These are phyloP conservation scores for Elephas maximus DNA, from an alignment of 2,113 vertebrate species.

Conservation along the genomic window DNA sequence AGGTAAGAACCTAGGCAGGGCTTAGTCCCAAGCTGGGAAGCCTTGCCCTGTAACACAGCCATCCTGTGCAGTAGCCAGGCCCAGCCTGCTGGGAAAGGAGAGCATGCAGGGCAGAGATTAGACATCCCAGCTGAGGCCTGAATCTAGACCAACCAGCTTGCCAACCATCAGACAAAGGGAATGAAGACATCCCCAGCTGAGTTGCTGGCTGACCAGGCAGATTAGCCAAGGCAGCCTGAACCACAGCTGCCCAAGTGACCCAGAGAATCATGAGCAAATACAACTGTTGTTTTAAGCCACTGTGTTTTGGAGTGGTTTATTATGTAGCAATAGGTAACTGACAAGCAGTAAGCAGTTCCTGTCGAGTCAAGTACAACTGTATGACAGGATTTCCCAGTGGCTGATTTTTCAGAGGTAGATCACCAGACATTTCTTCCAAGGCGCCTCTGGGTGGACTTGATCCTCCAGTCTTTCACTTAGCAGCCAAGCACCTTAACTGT, in stretches of 20 bases:
- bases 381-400: neutral
- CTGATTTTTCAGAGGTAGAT: too few species aligned
- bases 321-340: neutral
- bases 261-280: neutral
- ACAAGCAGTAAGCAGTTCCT: neutral
- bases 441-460: too few species aligned
- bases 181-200: neutral
- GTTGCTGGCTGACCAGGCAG: neutral
- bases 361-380: neutral
- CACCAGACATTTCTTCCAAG: too few species aligned
- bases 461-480: too few species aligned
- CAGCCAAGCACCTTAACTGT: too few species aligned
- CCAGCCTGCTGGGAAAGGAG: neutral
- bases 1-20: too few species aligned
- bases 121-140: neutral
- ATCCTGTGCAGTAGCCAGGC: neutral
- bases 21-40: too few species aligned
- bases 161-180: neutral
- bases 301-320: neutral
- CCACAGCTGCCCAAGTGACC: neutral
- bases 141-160: neutral
- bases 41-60: too few species aligned
- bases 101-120: neutral
- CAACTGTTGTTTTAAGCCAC: neutral
- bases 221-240: too few species aligned